These are phyloP conservation scores for Cossypha heuglini DNA, from an alignment of 2,797 vertebrate species.

Conservation along the genomic window DNA sequence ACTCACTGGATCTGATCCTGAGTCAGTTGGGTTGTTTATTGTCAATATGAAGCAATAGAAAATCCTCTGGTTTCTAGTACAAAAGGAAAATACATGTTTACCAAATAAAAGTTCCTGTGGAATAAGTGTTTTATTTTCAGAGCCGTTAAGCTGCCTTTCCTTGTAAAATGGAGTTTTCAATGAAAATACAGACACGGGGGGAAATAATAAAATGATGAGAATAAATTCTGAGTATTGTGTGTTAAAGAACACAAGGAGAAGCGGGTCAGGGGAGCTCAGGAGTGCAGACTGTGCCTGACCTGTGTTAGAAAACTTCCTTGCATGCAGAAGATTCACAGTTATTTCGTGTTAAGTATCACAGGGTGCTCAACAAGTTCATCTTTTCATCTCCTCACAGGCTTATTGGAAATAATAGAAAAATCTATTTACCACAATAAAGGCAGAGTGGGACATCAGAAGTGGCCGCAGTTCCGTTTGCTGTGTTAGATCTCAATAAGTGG, in stretches of 20 bases:
- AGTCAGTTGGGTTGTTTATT: not conserved
- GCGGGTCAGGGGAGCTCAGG: not conserved
- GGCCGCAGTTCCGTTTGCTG: accelerated
- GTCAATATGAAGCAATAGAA: not conserved
- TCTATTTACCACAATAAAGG: not conserved
- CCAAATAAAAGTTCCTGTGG: not conserved
- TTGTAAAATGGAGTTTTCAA: not conserved
- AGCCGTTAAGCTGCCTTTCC: not conserved
- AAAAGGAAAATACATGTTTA: not conserved
- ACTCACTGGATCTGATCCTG: not conserved
- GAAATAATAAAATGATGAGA: not conserved
- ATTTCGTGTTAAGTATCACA: not conserved
- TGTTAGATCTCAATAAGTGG: not conserved
- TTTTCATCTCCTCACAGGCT: not conserved
- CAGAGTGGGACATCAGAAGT: not conserved
- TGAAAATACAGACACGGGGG: not conserved
- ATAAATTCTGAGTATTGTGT: not conserved
- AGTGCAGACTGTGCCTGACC: not conserved
- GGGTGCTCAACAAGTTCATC: not conserved
- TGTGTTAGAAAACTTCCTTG: not conserved
- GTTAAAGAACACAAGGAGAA: not conserved
- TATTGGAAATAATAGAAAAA: not conserved
- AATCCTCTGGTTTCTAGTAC: not conserved
- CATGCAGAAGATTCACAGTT: not conserved
- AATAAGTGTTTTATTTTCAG: not conserved